Percentiles rank a stretch among this genome's conserved stretches.
phyloP scores from a whole-genome alignment of 2,888 invertebrate species.

The Chrysolina oricalcia region DNA sequence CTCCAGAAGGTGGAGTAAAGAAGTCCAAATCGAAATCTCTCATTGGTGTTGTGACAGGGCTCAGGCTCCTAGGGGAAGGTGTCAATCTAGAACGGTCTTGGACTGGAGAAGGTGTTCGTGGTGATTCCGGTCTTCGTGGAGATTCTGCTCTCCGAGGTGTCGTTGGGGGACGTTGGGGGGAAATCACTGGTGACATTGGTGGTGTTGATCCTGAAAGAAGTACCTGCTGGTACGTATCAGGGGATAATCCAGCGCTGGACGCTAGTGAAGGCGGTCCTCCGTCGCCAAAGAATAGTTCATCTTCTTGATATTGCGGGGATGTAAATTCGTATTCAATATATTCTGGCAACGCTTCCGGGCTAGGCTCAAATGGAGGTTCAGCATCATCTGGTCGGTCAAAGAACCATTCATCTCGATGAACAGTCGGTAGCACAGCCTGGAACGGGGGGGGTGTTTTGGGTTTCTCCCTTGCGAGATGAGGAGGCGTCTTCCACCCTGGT shows the following conservation, averaged over 20 bases:
- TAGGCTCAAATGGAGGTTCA: background rate
- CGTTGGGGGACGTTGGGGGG: background rate
- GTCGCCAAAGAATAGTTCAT: conserved; percentile 13
- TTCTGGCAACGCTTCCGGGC: conserved; percentile 1
- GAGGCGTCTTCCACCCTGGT: conserved; percentile 22
- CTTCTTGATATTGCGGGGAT: background rate
- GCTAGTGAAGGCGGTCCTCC: background rate
- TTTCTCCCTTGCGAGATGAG: background rate
- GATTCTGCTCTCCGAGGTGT: background rate
- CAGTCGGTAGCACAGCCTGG: background rate
- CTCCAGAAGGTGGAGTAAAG: conserved; percentile 8
- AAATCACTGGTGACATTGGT: background rate
- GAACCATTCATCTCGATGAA: conserved; percentile 23
- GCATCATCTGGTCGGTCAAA: background rate
- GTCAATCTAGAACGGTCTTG: background rate
- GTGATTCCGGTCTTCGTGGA: too few relatives aligned
- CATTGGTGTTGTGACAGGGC: conserved; percentile 19
- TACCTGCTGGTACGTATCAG: too few relatives aligned
- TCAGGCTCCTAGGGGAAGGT: background rate
- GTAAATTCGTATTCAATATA: background rate
- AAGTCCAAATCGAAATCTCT: background rate
- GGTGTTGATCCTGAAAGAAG: background rate
- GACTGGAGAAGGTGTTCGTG: background rate
- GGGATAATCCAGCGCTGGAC: conserved; percentile 3
- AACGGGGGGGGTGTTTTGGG: conserved; percentile 9